A percentile compares a stretch with the other conserved stretches of the same genome.
These are phyloP conservation scores for Neoarius graeffei DNA, from an alignment of 2,113 vertebrate species.

Conservation along the genomic window DNA sequence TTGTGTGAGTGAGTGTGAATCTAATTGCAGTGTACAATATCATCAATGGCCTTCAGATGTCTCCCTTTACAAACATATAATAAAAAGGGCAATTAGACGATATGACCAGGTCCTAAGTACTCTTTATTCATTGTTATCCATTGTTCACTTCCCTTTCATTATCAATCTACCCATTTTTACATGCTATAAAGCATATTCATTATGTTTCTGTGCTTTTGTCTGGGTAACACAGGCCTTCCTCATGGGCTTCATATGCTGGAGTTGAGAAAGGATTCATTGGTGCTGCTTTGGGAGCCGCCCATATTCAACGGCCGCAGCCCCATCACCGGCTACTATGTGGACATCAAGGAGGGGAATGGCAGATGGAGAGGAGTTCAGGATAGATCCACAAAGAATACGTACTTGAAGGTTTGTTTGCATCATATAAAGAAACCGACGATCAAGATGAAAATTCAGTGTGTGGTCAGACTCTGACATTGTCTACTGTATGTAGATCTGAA, in stretches of 20 bases:
- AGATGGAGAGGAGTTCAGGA: conserved; percentile 86
- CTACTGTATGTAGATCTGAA: neutral
- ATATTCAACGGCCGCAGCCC: conserved; percentile 82
- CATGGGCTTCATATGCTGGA: conserved; percentile 82
- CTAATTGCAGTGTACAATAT: neutral
- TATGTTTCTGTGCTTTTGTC: conserved; percentile 21
- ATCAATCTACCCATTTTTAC: neutral
- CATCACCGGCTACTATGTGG: conserved; percentile 88
- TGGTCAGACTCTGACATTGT: neutral
- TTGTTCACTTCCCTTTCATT: neutral
- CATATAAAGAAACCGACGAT: neutral
- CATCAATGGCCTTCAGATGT: neutral
- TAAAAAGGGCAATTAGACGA: neutral
- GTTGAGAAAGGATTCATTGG: conserved; percentile 85
- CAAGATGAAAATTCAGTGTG: neutral
- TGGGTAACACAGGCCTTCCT: conserved; percentile 76
- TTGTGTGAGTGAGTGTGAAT: too few relatives aligned
- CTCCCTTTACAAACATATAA: neutral
- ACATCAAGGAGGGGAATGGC: conserved; percentile 82
- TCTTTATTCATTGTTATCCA: neutral
- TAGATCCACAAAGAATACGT: conserved; percentile 77
- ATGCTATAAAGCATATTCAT: neutral
- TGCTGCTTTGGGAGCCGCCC: conserved; percentile 89
- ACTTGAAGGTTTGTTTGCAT: conserved; percentile 79
- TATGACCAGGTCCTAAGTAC: neutral